Evolutionary conservation across 2,113 vertebrate genomes (phyloP).

Genomic region (Baryphthengus martii): DNA sequence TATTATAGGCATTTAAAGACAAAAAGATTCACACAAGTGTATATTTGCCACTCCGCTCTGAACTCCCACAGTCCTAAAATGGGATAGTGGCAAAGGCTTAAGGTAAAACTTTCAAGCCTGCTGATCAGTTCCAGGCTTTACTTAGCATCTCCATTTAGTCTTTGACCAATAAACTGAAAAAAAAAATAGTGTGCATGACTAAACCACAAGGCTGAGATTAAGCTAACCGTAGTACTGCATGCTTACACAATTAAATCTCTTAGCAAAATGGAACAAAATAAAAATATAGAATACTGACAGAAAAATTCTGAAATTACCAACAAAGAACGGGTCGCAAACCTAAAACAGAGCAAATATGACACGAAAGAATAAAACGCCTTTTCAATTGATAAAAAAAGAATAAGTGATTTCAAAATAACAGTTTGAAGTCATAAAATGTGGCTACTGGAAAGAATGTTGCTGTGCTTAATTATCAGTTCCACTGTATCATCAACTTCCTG

Average conservation of each 20-base stretch:
- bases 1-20: not conserved
- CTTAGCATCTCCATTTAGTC: not conserved
- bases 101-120: not conserved
- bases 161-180: not conserved
- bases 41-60: not conserved
- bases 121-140: not conserved
- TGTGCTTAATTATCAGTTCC: not conserved
- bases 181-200: not conserved
- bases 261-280: not conserved
- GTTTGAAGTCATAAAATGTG: not conserved
- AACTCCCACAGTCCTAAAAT: not conserved
- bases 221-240: not conserved
- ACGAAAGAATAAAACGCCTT: not conserved
- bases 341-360: not conserved
- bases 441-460: not conserved
- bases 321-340: not conserved
- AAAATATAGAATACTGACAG: not conserved
- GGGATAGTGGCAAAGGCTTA: not conserved
- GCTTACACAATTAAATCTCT: not conserved
- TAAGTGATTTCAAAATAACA: not conserved
- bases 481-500: not conserved
- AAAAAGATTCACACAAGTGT: not conserved
- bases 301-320: not conserved
- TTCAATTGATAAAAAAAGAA: not conserved
- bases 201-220: not conserved